Evolutionary conservation across 1,140 invertebrate species (phyloP).

Genomic region (Copidosoma floridanum): DNA sequence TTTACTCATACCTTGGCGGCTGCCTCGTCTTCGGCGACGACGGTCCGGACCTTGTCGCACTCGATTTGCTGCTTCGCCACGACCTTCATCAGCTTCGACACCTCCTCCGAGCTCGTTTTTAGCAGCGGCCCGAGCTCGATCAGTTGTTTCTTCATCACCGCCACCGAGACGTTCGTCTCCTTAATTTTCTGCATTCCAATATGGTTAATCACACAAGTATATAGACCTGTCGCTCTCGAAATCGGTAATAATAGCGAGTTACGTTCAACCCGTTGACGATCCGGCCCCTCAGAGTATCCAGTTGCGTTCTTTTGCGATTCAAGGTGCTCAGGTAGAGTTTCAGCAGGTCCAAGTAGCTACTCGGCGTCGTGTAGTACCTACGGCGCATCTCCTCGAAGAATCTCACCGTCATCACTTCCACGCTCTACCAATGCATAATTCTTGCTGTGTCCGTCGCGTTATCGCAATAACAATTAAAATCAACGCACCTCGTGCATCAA

Average conservation of each 20-base stretch:
- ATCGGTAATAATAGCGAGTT: no score
- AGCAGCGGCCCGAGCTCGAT: slow-evolving; percentile 81
- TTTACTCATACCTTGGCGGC: slow-evolving; percentile 66
- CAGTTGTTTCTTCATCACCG: slow-evolving; percentile 85
- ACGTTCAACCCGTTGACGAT: slow-evolving; percentile 76
- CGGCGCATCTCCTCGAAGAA: slow-evolving; percentile 81
- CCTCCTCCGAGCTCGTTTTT: slow-evolving; percentile 78
- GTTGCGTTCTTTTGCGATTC: slow-evolving; percentile 66
- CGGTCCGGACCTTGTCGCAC: slow-evolving; percentile 75
- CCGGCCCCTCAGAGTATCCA: slow-evolving; percentile 66
- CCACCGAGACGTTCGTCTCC: slow-evolving; percentile 81
- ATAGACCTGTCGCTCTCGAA: no score
- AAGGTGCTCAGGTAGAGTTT: slow-evolving; percentile 72
- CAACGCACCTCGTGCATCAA: slow-evolving; percentile 67
- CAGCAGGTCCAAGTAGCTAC: slow-evolving; percentile 84
- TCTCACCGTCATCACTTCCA: slow-evolving; percentile 70
- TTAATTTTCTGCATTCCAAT: slow-evolving; percentile 84
- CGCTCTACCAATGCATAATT: slow-evolving; percentile 63
- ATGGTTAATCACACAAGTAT: no score
- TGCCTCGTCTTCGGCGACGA: slow-evolving; percentile 76
- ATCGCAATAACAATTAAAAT: background rate
- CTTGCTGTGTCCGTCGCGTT: no score
- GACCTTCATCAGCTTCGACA: slow-evolving; percentile 72
- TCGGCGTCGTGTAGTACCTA: slow-evolving; percentile 86
- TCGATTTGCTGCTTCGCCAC: slow-evolving; percentile 78